These are phyloP conservation scores for Solea solea DNA, from an alignment of 2,113 vertebrate species.

Conservation along the genomic window DNA sequence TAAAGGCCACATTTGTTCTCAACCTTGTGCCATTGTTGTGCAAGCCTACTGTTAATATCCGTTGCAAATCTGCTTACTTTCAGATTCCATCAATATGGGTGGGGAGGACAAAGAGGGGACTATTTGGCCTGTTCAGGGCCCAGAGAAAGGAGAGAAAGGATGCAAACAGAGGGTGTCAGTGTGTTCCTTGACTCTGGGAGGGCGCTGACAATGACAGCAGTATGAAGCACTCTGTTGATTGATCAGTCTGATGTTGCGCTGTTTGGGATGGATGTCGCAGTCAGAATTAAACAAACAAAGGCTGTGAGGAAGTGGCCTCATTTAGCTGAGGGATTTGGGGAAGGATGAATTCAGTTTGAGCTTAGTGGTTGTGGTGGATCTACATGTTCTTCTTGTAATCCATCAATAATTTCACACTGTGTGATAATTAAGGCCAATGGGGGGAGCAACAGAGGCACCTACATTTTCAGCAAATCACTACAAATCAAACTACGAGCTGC, in stretches of 20 bases:
- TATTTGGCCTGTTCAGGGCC: conserved; percentile 57
- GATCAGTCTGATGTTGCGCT: conserved; percentile 68
- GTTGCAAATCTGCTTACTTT: conserved; percentile 83
- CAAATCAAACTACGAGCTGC: background rate
- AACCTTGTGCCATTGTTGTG: conserved; percentile 76
- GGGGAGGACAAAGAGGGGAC: conserved; percentile 70
- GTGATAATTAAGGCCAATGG: conserved; percentile 3
- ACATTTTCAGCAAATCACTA: background rate
- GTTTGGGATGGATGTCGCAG: conserved; percentile 52
- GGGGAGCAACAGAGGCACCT: conserved; percentile 3
- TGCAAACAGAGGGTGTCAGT: conserved; percentile 68
- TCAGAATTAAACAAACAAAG: conserved; percentile 63
- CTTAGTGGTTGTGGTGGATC: conserved; percentile 30
- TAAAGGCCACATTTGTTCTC: conserved; percentile 71
- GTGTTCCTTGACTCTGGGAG: conserved; percentile 51
- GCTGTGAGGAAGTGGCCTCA: conserved; percentile 58
- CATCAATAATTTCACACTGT: conserved; percentile 45
- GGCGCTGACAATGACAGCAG: conserved; percentile 72
- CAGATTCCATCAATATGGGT: conserved; percentile 76
- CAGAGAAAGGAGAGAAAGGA: conserved; percentile 61
- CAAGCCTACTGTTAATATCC: conserved; percentile 75
- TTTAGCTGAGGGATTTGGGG: conserved; percentile 55
- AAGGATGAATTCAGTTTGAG: conserved; percentile 31
- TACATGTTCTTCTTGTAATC: conserved; percentile 30
- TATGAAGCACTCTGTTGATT: conserved; percentile 70